phyloP scores from a whole-genome alignment of 2,797 vertebrate genomes.

The Synaphobranchus kaupii region DNA sequence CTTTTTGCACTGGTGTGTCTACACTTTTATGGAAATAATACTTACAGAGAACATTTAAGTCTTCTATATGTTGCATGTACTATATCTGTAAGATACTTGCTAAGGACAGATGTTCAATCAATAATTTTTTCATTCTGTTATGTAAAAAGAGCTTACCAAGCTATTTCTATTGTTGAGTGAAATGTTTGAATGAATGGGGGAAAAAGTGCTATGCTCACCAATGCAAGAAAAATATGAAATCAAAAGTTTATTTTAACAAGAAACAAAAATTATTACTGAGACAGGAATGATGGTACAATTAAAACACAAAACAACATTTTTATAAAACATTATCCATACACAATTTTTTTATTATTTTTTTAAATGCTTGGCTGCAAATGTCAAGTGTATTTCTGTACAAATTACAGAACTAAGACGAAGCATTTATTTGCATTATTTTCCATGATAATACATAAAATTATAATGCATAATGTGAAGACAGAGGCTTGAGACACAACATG shows the following conservation, averaged over 20 bases:
- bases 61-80: too few relatives aligned
- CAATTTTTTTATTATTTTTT: neutral
- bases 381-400: neutral
- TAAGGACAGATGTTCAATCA: neutral
- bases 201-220: neutral
- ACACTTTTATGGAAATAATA: too few relatives aligned
- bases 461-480: neutral
- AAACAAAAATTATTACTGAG: neutral
- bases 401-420: neutral
- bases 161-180: neutral
- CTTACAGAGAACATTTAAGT: too few relatives aligned
- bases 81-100: neutral
- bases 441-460: constrained; percentile 5
- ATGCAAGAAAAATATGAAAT: neutral
- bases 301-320: neutral
- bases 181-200: neutral
- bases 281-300: constrained; percentile 12
- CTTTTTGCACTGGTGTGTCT: too few relatives aligned
- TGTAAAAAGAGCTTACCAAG: neutral
- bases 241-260: neutral
- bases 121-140: neutral
- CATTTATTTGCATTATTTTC: neutral
- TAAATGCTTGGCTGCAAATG: constrained; percentile 15
- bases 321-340: neutral
- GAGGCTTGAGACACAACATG: neutral